These are phyloP conservation scores for Malaclemys terrapin DNA, from an alignment of 2,113 vertebrate genomes.

Conservation along the genomic window DNA sequence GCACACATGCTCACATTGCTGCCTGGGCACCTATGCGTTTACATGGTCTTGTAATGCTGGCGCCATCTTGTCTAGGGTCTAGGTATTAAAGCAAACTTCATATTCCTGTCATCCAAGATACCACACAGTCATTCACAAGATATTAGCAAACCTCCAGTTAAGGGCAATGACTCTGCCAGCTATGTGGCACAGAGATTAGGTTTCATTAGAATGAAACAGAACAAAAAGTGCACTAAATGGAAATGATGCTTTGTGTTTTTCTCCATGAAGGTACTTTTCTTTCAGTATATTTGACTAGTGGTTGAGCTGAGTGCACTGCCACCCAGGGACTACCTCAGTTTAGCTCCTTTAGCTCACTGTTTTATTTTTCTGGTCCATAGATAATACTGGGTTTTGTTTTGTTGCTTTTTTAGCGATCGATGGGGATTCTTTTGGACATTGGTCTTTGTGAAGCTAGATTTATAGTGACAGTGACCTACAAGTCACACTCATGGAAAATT, in stretches of 20 bases:
- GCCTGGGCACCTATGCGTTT: background rate
- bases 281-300: rapidly evolving
- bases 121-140: background rate
- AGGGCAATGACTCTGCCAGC: background rate
- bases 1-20: background rate
- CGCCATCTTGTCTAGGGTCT: constrained; percentile 37
- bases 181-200: background rate
- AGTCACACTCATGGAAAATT: constrained; percentile 66
- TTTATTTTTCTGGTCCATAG: background rate
- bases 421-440: constrained; percentile 28
- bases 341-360: background rate
- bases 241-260: background rate
- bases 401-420: background rate
- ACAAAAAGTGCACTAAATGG: background rate
- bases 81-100: background rate
- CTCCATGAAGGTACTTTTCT: background rate
- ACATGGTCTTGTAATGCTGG: background rate
- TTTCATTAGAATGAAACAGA: background rate
- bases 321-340: constrained; percentile 36
- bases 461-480: constrained; percentile 32
- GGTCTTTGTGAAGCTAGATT: constrained; percentile 32
- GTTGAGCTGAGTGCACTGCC: constrained; percentile 48
- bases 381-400: background rate
- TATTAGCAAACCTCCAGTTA: background rate
- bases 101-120: background rate